A percentile compares a stretch with the other conserved stretches of the same genome.
Evolutionary conservation across 2,797 vertebrate genomes (phyloP).

Genomic region (Sebastes steindachneri): DNA sequence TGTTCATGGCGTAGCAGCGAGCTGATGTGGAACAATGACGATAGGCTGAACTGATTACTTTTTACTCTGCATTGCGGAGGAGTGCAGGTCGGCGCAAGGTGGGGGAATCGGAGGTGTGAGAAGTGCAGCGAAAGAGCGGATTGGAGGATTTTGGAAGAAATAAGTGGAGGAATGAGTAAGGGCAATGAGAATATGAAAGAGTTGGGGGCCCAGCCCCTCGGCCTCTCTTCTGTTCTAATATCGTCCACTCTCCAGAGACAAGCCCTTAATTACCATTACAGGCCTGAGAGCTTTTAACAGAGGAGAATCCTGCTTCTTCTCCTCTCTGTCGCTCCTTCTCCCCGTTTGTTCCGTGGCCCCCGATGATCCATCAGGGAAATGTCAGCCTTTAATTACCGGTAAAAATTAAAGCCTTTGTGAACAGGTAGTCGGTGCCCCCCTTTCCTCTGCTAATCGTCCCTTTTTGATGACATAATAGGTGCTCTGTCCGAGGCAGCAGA

Average conservation of each 20-base stretch:
- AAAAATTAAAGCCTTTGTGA: conserved; percentile 77
- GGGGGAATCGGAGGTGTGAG: conserved; percentile 4
- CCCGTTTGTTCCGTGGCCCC: conserved; percentile 69
- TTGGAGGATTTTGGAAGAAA: conserved; percentile 47
- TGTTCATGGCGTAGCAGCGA: conserved; percentile 4
- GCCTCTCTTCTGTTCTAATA: conserved; percentile 68
- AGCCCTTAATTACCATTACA: conserved; percentile 77
- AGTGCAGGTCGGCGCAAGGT: conserved; percentile 32
- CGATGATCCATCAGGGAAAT: conserved; percentile 75
- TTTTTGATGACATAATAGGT: conserved; percentile 83
- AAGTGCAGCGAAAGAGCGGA: conserved; percentile 26
- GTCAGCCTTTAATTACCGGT: conserved; percentile 83
- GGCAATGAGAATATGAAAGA: conserved; percentile 59
- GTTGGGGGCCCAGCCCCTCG: conserved; percentile 39
- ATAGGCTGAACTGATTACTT: conserved; percentile 50
- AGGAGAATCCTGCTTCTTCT: conserved; percentile 65
- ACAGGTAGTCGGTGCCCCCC: conserved; percentile 76
- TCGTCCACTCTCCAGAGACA: conserved; percentile 67
- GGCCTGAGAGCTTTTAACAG: conserved; percentile 74
- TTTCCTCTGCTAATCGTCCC: conserved; percentile 74
- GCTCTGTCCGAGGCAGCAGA: conserved; percentile 58
- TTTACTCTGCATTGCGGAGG: conserved; percentile 64
- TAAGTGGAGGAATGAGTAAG: conserved; percentile 43
- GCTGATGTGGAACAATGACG: conserved; percentile 28
- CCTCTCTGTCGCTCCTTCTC: conserved; percentile 58